A percentile compares a stretch with the other conserved stretches of the same genome.
phyloP scores from a whole-genome alignment of 2,797 vertebrate species.

The Poecilia picta region DNA sequence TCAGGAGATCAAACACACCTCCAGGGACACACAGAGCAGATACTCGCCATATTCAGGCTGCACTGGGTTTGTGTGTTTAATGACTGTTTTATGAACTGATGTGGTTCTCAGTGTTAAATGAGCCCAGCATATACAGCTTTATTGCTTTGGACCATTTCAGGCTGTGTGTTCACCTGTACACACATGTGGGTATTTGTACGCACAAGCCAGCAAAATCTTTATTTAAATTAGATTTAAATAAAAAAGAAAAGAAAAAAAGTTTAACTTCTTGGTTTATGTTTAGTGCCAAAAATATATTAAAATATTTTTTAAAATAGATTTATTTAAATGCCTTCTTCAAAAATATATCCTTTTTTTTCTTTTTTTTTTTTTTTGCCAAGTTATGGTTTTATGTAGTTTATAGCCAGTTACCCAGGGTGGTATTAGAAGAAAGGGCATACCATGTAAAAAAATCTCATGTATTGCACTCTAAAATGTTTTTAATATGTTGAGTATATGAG shows the following conservation, averaged over 20 bases:
- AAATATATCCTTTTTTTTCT: background rate
- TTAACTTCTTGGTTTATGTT: background rate
- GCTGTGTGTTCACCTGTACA: background rate
- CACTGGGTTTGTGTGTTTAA: constrained; percentile 42
- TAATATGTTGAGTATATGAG: background rate
- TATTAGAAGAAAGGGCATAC: background rate
- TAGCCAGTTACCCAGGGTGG: background rate
- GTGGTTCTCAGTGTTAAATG: constrained; percentile 45
- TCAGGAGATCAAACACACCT: constrained; percentile 72
- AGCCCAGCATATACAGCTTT: constrained; percentile 28
- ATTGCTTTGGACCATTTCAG: constrained; percentile 16
- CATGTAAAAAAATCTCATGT: background rate
- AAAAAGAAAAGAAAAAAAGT: background rate
- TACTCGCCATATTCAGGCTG: constrained; percentile 18
- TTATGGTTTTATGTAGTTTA: background rate
- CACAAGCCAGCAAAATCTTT: background rate
- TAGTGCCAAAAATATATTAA: background rate
- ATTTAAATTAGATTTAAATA: background rate
- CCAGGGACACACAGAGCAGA: constrained; percentile 41
- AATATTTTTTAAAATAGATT: background rate
- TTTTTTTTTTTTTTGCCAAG: background rate
- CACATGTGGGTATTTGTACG: background rate
- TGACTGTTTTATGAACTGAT: constrained; percentile 50
- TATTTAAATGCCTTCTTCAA: background rate
- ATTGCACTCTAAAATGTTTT: background rate